Conservation (phyloP, 30 jellyfish, hydroid and myxozoan species). For the Catostylus mosaicus region DNA sequence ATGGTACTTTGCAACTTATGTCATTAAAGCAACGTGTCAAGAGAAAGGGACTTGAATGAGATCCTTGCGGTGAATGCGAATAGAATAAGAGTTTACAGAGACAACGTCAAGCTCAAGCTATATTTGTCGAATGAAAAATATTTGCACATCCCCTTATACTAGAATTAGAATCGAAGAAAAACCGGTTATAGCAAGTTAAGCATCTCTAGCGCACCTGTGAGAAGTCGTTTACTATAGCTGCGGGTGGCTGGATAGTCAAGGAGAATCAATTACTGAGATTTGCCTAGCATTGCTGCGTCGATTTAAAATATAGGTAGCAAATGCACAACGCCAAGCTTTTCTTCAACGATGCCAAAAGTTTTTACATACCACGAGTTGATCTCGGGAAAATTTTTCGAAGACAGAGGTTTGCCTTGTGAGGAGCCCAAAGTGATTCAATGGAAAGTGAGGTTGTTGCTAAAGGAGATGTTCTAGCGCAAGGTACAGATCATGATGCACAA, state of each 20-base stretch:
- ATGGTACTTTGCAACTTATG: too few species aligned
- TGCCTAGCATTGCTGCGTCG: conserved; percentile 51
- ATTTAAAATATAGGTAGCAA: conserved; percentile 9
- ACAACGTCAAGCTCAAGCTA: too few species aligned
- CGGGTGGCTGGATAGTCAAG: conserved; percentile 52
- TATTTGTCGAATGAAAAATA: too few species aligned
- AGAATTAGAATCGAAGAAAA: too few species aligned
- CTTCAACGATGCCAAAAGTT: conserved; percentile 7
- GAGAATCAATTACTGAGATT: conserved; percentile 41
- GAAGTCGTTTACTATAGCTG: conserved; percentile 22
- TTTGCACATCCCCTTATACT: too few species aligned
- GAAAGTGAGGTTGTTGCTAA: background rate
- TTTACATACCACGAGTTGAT: background rate
- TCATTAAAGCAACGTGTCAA: too few species aligned
- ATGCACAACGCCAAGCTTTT: conserved; percentile 45
- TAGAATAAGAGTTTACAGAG: too few species aligned
- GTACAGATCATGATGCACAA: background rate
- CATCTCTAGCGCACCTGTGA: conserved; percentile 49
- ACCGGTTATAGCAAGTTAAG: background rate
- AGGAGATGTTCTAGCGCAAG: background rate
- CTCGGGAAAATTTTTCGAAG: background rate
- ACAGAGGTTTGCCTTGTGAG: background rate
- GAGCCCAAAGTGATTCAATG: background rate
- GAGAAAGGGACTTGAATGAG: too few species aligned
- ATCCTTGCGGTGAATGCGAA: too few species aligned